Evolutionary conservation across 1,140 invertebrate genomes (phyloP).

Genomic region (Tetranychus cinnabarinus): DNA sequence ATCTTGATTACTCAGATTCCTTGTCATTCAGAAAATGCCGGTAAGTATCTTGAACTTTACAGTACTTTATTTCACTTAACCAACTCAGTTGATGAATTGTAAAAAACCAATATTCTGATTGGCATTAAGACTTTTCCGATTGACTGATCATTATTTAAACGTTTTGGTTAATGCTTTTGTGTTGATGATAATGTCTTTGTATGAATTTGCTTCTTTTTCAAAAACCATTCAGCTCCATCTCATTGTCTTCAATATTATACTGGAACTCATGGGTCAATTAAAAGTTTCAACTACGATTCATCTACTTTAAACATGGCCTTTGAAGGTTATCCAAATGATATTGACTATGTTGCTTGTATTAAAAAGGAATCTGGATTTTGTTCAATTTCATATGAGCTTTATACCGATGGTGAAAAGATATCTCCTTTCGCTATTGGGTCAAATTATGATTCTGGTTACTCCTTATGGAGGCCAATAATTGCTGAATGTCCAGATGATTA

Average conservation of each 20-base stretch:
- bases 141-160: no score
- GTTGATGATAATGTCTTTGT: no score
- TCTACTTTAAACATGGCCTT: background rate
- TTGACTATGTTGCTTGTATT: conserved; percentile 22
- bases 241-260: conserved; percentile 57
- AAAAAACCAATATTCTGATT: no score
- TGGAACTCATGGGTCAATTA: conserved; percentile 33
- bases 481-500: conserved; percentile 13
- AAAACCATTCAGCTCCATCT: conserved; percentile 29
- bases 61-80: background rate
- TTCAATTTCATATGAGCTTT: conserved; percentile 27
- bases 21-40: conserved; percentile 32
- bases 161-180: no score
- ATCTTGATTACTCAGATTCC: conserved; percentile 44
- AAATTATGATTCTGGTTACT: background rate
- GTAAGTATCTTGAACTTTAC: conserved; percentile 2
- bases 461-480: background rate
- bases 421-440: conserved; percentile 13
- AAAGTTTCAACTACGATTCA: conserved; percentile 34
- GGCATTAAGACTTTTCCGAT: no score
- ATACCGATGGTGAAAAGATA: conserved; percentile 1
- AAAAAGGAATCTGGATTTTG: conserved; percentile 17
- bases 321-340: conserved; percentile 27
- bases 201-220: no score
- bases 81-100: background rate